Evolutionary conservation across 1,140 invertebrate genomes (phyloP), one percentile per base, ranked within the genome.

Genomic region (Leguminivora glycinivorella): DNA sequence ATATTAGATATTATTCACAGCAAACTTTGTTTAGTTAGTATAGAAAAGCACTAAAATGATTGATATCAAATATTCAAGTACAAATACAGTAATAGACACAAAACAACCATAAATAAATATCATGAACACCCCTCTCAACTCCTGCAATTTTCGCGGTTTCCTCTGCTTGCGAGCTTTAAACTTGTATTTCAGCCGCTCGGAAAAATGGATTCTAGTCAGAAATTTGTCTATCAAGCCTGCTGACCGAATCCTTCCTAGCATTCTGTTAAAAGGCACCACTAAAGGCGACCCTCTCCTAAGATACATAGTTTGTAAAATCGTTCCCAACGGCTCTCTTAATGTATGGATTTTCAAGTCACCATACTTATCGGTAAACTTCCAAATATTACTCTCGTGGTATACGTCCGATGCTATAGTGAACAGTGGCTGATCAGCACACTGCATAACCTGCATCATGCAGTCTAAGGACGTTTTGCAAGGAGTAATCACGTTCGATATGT

Each of bases 261-360:
- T 10, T 4, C 19, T 56, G 68, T 69, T 69, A 12, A 69, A 29
- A 12, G 24, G 26, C 9, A 14, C 47, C 5, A n/a, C 7, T 19
- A 69, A 9, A n/a, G 24, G 17, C 6, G 74, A 76, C 2, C 75
- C 77, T n/a, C 71, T 69, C 1, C 72, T 70, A 14, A 78, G 71
- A 19, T 72, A 74, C 17, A 74, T 19, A 0, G 77, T 74, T n/a
- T 75, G 67, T 4, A 56, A 43, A 9, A 70, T 1, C n/a, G 9
- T 68, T 7, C 17, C n/a, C 9, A 68, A 22, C n/a, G 77, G 69
- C 24, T 71, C 71, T 4, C 19, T 22, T n/a, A 76, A 17, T 17
- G 4, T 34, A 38, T 71, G 70, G 1, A 72, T 10, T 12, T 9
- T n/a, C 25, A 60, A 4, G 22, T 72, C 24, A 10, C 74, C 73